A percentile compares a stretch with the other conserved stretches of the same genome.
phyloP scores from a whole-genome alignment of 2,888 invertebrate genomes.

The Xylocampa areola region DNA sequence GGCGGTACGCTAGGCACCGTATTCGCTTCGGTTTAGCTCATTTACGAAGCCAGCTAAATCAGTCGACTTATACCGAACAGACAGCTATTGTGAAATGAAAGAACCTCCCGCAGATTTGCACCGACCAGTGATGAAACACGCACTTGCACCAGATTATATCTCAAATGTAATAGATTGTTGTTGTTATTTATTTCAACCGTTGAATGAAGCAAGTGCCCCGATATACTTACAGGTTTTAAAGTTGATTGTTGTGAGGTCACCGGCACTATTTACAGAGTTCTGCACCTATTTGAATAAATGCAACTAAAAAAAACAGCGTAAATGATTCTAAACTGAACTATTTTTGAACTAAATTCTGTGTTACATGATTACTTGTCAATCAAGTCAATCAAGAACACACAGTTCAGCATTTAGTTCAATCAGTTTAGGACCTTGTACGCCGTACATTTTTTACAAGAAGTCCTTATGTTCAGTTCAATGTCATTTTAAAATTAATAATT shows the following conservation, averaged over 20 bases:
- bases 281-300: slow-evolving; percentile 8
- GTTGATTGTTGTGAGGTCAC: slow-evolving; percentile 39
- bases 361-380: too few species aligned
- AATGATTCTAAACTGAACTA: too few species aligned
- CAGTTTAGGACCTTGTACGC: neutral
- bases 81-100: slow-evolving; percentile 72
- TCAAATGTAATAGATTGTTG: slow-evolving; percentile 72
- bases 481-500: too few species aligned
- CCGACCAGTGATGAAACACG: slow-evolving; percentile 74
- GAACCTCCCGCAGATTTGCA: slow-evolving; percentile 77
- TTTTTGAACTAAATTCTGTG: too few species aligned
- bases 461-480: slow-evolving; percentile 7
- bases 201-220: slow-evolving; percentile 66
- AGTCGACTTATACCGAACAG: slow-evolving; percentile 71
- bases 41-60: slow-evolving; percentile 77
- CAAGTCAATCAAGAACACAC: too few species aligned
- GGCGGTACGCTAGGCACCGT: slow-evolving; percentile 70
- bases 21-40: slow-evolving; percentile 77
- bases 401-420: slow-evolving; percentile 3
- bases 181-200: slow-evolving; percentile 68
- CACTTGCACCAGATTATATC: slow-evolving; percentile 76
- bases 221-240: slow-evolving; percentile 46
- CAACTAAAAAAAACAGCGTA: too few species aligned
- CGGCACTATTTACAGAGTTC: slow-evolving; percentile 16
- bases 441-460: slow-evolving; percentile 1